Evolutionary conservation across 2,888 invertebrate genomes (phyloP).

Genomic region (Serrognathus titanus): DNA sequence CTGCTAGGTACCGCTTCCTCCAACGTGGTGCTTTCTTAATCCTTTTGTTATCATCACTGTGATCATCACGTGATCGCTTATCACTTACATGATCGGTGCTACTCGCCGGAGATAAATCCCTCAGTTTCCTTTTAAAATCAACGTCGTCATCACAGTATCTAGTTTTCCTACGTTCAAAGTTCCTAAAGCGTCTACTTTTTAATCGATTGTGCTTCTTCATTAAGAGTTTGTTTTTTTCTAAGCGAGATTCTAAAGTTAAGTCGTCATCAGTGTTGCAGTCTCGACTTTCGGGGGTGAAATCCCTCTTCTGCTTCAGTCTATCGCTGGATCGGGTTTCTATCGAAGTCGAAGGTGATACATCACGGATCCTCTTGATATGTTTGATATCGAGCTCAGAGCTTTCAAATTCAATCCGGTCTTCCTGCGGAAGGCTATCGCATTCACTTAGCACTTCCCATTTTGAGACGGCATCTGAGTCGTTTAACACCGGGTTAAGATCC

Average conservation of each 20-base stretch:
- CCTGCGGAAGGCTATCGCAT: constrained; percentile 60
- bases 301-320: constrained; percentile 14
- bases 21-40: constrained; percentile 60
- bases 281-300: constrained; percentile 14
- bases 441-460: constrained; percentile 61
- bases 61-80: constrained; percentile 41
- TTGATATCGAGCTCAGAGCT: constrained; percentile 48
- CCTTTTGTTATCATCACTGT: constrained; percentile 42
- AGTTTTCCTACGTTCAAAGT: constrained; percentile 15
- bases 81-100: constrained; percentile 52
- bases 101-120: constrained; percentile 59
- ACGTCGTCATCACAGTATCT: constrained; percentile 15
- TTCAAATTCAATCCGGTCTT: constrained; percentile 56
- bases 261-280: constrained; percentile 36
- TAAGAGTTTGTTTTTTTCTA: constrained; percentile 26
- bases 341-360: constrained; percentile 30
- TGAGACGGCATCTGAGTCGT: constrained; percentile 41
- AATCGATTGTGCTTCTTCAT: constrained; percentile 24
- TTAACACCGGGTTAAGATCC: constrained; percentile 6
- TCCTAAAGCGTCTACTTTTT: constrained; percentile 20
- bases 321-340: constrained; percentile 32
- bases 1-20: constrained; percentile 77
- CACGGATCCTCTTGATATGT: constrained; percentile 34
- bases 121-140: constrained; percentile 48
- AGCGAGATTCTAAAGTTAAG: constrained; percentile 38